Base-by-base conservation (phyloP, 2,888 invertebrate genomes). In the Folsomia manolachei region DNA sequence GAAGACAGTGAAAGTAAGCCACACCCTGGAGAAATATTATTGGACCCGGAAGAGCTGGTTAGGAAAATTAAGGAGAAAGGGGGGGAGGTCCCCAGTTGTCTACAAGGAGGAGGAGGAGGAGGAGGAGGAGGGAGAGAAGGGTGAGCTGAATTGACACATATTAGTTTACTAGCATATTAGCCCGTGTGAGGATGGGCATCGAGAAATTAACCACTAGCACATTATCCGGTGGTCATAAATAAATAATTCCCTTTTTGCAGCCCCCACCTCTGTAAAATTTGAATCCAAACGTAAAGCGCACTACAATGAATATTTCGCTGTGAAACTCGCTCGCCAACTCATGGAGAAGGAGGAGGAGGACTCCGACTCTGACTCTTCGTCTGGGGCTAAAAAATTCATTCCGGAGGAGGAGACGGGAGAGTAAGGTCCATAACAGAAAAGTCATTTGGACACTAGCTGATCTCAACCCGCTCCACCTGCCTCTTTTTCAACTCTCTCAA, bases 291-390 rank as follows among this genome's bases (percentile, higher is more conserved):
- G 99, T 76, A 97, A 96, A 87, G 90, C 92, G 81, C 99, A 99
- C 83, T 99, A 99, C 85, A 96, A 97, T 84, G 99, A 99, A 85
- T 98, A 93, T 84, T 91, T 95, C 85, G 97, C 96, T 0, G 90
- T 97, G 7, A 93, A 95, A 84, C 84, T 96, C 82, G 96, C 97
- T 25, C 88, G 95, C 81, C 92, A 96, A 84, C 86, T 97, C 78
- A 89, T 97, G 86, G 90, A 93, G 79, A 92, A 95, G 82, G 63
- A 24, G 21, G 70, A 53, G 18, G 63, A 65, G 7, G 67, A 71
- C 4, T 27, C 19, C 18, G 66, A 39, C 9, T 39, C 19, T 21
- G 61, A 24, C 14, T 23, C 4, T 9, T 4, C 14, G 39, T 4
- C 7, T 14, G 39, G 7, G 39, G 39, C 39, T 39, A 14, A 65